Percentiles rank a stretch among this genome's conserved stretches.
Conservation (phyloP, 2,113 vertebrate species). For the Dissostichus mawsoni region DNA sequence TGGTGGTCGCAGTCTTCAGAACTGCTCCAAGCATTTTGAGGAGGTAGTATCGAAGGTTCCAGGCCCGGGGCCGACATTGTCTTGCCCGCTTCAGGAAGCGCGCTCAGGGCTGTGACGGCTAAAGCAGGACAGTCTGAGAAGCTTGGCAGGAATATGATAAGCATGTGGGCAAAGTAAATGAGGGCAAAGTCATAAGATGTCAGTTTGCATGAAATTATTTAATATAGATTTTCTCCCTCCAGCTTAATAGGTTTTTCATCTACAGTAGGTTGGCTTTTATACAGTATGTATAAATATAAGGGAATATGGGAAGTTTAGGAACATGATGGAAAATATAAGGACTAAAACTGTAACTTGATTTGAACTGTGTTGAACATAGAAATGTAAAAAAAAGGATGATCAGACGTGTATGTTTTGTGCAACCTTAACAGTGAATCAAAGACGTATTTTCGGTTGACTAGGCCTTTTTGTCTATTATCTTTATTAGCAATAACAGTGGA, state of each 20-base stretch:
- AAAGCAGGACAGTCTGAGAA: constrained; percentile 29
- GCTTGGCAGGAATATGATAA: constrained; percentile 53
- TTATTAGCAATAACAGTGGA: background rate
- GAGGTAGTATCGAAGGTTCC: constrained; percentile 74
- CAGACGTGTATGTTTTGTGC: background rate
- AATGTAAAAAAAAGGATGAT: background rate
- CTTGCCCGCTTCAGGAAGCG: constrained; percentile 24
- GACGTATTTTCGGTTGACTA: background rate
- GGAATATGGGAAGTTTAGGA: no score
- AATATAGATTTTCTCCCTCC: background rate
- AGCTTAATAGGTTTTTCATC: background rate
- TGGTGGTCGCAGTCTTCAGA: constrained; percentile 84
- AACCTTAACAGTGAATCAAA: background rate
- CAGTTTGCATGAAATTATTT: background rate
- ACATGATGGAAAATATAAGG: background rate
- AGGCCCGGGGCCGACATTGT: constrained; percentile 83
- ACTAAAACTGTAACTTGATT: background rate
- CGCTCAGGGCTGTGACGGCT: background rate
- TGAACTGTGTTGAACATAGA: background rate
- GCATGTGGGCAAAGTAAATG: constrained; percentile 10
- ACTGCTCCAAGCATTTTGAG: constrained; percentile 84
- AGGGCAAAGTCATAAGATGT: background rate
- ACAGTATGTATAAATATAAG: background rate
- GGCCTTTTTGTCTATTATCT: background rate
- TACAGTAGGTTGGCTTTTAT: background rate